Percentiles rank a stretch among this genome's conserved stretches.
phyloP scores from a whole-genome alignment of 2,888 invertebrate genomes.

The Cheilosia soror region DNA sequence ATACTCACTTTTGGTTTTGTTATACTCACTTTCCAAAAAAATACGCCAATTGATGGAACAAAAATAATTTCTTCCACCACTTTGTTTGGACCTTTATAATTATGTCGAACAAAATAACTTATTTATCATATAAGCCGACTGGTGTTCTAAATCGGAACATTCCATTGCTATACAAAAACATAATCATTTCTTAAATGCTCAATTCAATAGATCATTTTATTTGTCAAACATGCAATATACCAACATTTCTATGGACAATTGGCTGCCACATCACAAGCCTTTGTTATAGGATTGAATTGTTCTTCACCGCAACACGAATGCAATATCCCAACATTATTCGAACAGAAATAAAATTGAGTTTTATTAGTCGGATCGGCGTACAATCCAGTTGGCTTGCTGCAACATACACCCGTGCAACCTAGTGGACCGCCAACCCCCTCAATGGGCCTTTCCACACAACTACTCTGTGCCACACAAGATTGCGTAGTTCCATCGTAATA shows the following conservation, averaged over 20 bases:
- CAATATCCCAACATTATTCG: conserved; percentile 28
- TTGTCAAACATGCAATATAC: not conserved
- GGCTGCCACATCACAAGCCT: conserved; percentile 48
- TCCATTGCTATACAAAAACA: too few species aligned
- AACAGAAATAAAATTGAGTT: conserved; percentile 35
- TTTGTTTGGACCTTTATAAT: too few species aligned
- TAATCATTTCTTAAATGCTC: too few species aligned
- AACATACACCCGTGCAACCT: conserved; percentile 44
- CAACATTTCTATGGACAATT: conserved; percentile 33
- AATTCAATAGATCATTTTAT: not conserved
- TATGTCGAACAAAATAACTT: too few species aligned
- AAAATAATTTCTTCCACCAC: too few species aligned
- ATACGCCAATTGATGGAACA: too few species aligned
- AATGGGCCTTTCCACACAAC: conserved; percentile 77
- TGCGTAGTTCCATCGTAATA: conserved; percentile 77
- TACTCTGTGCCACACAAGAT: conserved; percentile 78
- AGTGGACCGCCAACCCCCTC: conserved; percentile 15
- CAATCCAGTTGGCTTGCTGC: conserved; percentile 37
- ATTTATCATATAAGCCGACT: too few species aligned
- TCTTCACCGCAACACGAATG: conserved; percentile 38
- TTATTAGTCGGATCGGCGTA: conserved; percentile 24
- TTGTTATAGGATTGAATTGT: conserved; percentile 53
- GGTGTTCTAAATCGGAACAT: too few species aligned
- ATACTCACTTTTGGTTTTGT: too few species aligned
- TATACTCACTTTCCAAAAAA: too few species aligned